phyloP scores from a whole-genome alignment of 2,113 vertebrate genomes.

The Sapayoa aenigma region DNA sequence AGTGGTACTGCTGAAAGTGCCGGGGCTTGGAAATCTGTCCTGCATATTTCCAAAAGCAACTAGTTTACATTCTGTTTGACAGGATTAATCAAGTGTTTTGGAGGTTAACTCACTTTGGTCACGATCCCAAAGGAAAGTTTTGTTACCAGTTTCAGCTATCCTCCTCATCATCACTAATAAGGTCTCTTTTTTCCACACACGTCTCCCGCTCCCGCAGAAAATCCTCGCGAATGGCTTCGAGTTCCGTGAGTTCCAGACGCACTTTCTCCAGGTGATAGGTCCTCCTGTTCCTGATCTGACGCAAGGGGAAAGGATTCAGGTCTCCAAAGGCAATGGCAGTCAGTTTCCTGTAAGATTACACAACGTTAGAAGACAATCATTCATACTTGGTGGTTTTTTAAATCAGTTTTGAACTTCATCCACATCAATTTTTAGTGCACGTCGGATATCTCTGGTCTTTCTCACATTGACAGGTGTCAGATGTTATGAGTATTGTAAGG shows the following conservation, averaged over 20 bases:
- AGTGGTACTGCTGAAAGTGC: slow-evolving; percentile 29
- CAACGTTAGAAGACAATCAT: background rate
- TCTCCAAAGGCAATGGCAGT: slow-evolving; percentile 90
- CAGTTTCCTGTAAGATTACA: slow-evolving; percentile 80
- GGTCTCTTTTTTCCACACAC: slow-evolving; percentile 80
- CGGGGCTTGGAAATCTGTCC: slow-evolving; percentile 49
- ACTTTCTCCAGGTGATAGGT: slow-evolving; percentile 94
- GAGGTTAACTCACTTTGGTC: slow-evolving; percentile 41
- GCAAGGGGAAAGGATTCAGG: slow-evolving; percentile 96
- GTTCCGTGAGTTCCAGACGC: slow-evolving; percentile 89
- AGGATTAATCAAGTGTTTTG: background rate
- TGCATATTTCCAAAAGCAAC: slow-evolving; percentile 47
- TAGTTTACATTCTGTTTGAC: slow-evolving; percentile 9
- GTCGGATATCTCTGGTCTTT: background rate
- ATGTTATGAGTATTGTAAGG: background rate
- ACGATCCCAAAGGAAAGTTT: background rate
- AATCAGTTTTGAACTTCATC: background rate
- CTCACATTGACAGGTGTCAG: background rate
- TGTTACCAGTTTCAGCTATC: slow-evolving; percentile 72
- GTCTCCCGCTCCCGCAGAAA: slow-evolving; percentile 91
- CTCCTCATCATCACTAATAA: slow-evolving; percentile 95
- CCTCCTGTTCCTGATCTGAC: slow-evolving; percentile 92
- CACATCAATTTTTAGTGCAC: accelerated
- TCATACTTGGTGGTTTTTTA: background rate
- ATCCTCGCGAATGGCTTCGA: slow-evolving; percentile 93